These are phyloP conservation scores for Epirrhoe alternata DNA, from an alignment of 2,888 invertebrate species.

Conservation along the genomic window DNA sequence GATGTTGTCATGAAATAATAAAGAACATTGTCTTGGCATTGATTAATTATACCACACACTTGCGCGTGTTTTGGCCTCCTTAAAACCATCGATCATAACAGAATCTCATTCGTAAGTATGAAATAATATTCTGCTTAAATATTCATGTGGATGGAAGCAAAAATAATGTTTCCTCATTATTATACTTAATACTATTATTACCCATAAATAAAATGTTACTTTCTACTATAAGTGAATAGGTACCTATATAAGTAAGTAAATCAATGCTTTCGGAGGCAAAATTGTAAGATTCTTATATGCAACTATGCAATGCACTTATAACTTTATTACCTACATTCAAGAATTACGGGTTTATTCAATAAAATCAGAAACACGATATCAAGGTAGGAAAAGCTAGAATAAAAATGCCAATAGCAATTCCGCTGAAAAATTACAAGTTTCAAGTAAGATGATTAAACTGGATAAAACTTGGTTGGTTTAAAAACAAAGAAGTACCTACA, in stretches of 20 bases:
- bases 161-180: conserved; percentile 2
- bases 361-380: not conserved
- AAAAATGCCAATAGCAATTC: not conserved
- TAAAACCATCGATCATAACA: conserved; percentile 18
- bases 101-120: conserved; percentile 8
- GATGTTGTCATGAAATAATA: conserved; percentile 11
- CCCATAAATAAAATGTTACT: too few relatives aligned
- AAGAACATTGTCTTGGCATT: conserved; percentile 36
- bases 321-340: too few relatives aligned
- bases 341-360: too few relatives aligned
- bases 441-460: conserved; percentile 7
- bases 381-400: not conserved
- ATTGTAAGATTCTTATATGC: too few relatives aligned
- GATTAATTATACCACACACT: conserved; percentile 32
- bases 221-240: too few relatives aligned
- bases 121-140: conserved; percentile 8
- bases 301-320: too few relatives aligned
- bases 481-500: conserved; percentile 4
- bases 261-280: too few relatives aligned
- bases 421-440: not conserved
- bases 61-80: conserved; percentile 8
- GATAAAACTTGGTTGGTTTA: conserved; percentile 6
- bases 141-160: conserved; percentile 1
- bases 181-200: not conserved
- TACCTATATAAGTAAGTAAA: too few relatives aligned